These are phyloP conservation scores for Gymnobelideus leadbeateri DNA, from an alignment of 2,113 vertebrate species.

Conservation along the genomic window DNA sequence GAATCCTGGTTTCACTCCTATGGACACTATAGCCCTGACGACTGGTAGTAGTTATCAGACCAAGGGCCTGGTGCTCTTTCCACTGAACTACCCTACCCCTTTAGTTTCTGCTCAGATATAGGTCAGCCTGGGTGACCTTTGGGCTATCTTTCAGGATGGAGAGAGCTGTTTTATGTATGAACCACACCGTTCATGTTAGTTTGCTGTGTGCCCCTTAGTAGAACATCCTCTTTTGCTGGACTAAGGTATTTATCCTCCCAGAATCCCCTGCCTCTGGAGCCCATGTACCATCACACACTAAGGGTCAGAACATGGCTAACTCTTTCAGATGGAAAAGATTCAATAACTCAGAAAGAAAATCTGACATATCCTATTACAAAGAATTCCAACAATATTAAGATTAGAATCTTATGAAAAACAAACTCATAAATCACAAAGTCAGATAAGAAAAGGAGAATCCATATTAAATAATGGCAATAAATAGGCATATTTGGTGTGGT, in stretches of 20 bases:
- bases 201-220: neutral
- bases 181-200: neutral
- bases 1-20: neutral
- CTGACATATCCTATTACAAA: neutral
- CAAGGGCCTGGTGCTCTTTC: neutral
- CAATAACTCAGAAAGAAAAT: neutral
- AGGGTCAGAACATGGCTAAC: fast-evolving
- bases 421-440: conserved; percentile 53
- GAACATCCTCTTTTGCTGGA: neutral
- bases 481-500: neutral
- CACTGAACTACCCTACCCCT: neutral
- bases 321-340: neutral
- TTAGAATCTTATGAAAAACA: conserved; percentile 50
- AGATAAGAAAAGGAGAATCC: conserved; percentile 52
- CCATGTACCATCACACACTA: neutral
- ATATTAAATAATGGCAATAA: conserved; percentile 26
- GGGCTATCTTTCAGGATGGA: neutral
- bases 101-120: neutral
- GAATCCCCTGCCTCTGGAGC: neutral
- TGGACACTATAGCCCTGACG: neutral
- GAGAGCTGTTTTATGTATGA: neutral
- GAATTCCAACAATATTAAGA: neutral
- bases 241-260: neutral
- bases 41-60: neutral
- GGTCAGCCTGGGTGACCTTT: neutral